These are phyloP conservation scores for Polyploca ridens DNA, from an alignment of 2,888 invertebrate species.

Conservation along the genomic window DNA sequence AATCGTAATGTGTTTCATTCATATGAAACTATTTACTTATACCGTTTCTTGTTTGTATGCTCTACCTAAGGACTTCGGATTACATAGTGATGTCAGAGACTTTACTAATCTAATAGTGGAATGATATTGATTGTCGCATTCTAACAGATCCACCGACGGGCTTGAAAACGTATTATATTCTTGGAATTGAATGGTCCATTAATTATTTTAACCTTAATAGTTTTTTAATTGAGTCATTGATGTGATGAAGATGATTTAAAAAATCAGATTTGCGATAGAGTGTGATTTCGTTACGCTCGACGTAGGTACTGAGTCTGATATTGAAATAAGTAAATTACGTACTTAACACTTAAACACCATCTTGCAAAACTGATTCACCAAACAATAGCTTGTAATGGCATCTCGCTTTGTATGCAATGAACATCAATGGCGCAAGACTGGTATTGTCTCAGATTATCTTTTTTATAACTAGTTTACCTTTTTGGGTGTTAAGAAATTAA, in stretches of 20 bases:
- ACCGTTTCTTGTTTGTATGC: not conserved
- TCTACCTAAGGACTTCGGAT: not conserved
- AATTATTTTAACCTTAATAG: not conserved
- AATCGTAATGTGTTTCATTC: not conserved
- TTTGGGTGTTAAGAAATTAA: slow-evolving; percentile 38
- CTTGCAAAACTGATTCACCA: slow-evolving; percentile 66
- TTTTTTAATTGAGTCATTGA: not conserved
- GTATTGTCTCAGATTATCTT: slow-evolving; percentile 68
- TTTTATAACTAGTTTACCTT: slow-evolving; percentile 42
- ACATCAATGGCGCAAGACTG: slow-evolving; percentile 66
- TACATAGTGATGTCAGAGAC: slow-evolving; percentile 6
- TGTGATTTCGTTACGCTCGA: not conserved
- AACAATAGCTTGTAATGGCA: slow-evolving; percentile 76
- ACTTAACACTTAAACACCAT: slow-evolving; percentile 55
- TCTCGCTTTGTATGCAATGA: slow-evolving; percentile 67
- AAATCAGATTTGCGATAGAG: not conserved
- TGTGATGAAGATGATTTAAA: no score
- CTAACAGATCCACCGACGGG: not conserved
- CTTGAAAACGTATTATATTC: not conserved
- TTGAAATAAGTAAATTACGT: slow-evolving; percentile 36
- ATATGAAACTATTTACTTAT: not conserved
- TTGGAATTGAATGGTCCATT: not conserved
- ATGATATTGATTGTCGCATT: slow-evolving; percentile 13
- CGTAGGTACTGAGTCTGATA: not conserved
- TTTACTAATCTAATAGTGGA: slow-evolving; percentile 16